Conservation (phyloP, 2,888 invertebrate species). For the Lacanobia oleracea region DNA sequence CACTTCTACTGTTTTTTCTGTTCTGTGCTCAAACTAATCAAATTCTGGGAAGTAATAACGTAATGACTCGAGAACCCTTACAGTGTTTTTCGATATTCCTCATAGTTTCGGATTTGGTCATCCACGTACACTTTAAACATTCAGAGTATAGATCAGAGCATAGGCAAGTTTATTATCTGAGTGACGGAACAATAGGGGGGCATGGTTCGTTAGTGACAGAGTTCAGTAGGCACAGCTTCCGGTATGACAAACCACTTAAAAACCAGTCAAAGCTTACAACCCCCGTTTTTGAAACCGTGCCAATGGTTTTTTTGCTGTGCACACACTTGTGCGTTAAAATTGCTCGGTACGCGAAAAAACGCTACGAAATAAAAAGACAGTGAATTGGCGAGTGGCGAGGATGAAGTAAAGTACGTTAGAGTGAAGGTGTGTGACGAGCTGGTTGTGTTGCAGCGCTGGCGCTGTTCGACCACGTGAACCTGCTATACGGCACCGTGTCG, state of each 20-base stretch:
- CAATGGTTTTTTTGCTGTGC: not conserved
- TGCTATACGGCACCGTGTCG: constrained; percentile 99
- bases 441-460: constrained; percentile 94
- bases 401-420: not conserved
- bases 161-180: no score
- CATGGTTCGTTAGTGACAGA: not conserved
- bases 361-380: not conserved
- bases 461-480: constrained; percentile 99
- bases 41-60: no score
- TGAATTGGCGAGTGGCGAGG: not conserved
- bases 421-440: not conserved
- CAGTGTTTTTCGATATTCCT: no score
- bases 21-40: no score
- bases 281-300: not conserved
- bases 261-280: no score
- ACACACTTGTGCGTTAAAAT: not conserved
- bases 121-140: no score
- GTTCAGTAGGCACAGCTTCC: not conserved
- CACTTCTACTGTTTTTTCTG: no score
- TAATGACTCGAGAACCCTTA: no score
- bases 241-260: not conserved
- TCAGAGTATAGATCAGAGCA: no score
- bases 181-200: not conserved
- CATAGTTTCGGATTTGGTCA: no score
- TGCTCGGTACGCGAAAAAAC: not conserved